Base-by-base conservation (phyloP, 2,113 vertebrate genomes). In the Dolichotis patagonum region DNA sequence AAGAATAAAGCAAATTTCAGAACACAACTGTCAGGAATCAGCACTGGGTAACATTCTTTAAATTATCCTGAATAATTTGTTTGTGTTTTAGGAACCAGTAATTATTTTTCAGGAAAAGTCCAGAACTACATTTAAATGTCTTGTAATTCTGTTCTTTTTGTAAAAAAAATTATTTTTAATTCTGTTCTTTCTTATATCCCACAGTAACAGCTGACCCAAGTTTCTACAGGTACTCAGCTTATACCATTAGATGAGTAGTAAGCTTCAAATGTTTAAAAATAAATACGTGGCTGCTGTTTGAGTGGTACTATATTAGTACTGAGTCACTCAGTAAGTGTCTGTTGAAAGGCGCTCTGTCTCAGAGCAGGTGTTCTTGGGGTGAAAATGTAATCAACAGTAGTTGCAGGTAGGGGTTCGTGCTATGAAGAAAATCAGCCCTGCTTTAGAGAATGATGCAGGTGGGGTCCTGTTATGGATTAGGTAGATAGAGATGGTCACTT, bases 31-130 rank as follows among this genome's bases (percentile, higher is more conserved):
- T 19, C 16, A 56, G 54, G 17, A 19, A 17, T 19, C 54, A 56
- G 17, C 54, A 56, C 54, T 56, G 86, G 14, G 11, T 95, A 90
- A 91, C 46, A 1, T 52, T 89, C 43, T 95, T 65, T 78, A 97
- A 85, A 81, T 88, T 41, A 69, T 88, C 43, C 20, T 78, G 56
- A 90, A 75, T 88, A 78, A 52, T 30, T 87, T 96, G 80, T 63
- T 88, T 97, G 90, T 85, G 24, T 97, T 96, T 93, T 32, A 96
- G 95, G 88, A 97, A 71, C 19, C 10, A 91, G 10, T 91, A 71
- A 81, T 95, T 78, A 85, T 87, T 93, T 41, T 85, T 97, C 38
- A 13, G 46, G 10, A 60, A 73, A 96, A 88, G 49, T 90, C 32
- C 75, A 94, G 52, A 90, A 92, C 93, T 96, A 41, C 13, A 38